Percentiles rank a stretch among this genome's conserved stretches.
These are phyloP conservation scores for Cheilosia vernalis DNA, from an alignment of 2,888 invertebrate species.

Conservation along the genomic window DNA sequence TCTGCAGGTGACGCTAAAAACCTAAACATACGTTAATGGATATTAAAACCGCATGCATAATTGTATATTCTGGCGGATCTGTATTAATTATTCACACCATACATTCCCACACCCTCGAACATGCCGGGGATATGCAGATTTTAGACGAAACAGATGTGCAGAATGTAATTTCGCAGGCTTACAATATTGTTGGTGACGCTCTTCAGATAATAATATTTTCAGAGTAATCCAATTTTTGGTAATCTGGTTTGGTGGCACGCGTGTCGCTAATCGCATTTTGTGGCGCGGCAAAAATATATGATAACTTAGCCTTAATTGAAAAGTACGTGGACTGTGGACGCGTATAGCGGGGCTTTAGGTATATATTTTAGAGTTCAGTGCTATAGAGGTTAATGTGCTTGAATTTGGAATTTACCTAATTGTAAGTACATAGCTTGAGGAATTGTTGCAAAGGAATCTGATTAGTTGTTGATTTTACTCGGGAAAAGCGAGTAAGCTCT, in stretches of 20 bases:
- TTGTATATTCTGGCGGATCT: conserved; percentile 73
- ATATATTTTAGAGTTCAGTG: too few relatives aligned
- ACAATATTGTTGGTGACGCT: conserved; percentile 57
- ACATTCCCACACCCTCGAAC: neutral
- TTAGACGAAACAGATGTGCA: conserved; percentile 67
- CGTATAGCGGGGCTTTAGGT: too few relatives aligned
- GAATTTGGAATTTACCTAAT: too few relatives aligned
- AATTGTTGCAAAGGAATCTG: too few relatives aligned
- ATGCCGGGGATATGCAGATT: conserved; percentile 25
- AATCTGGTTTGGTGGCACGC: conserved; percentile 45
- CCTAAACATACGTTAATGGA: conserved; percentile 75
- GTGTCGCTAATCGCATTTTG: conserved; percentile 4
- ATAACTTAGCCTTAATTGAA: conserved; percentile 3
- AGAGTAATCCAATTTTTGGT: conserved; percentile 64
- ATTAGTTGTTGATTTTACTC: too few relatives aligned
- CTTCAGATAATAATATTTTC: conserved; percentile 66
- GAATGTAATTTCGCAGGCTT: conserved; percentile 65
- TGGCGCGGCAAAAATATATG: neutral
- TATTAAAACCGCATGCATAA: conserved; percentile 75
- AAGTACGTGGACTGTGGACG: neutral
- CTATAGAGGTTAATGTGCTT: too few relatives aligned
- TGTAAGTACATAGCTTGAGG: too few relatives aligned
- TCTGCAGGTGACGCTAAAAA: conserved; percentile 73
- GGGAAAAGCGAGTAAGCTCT: too few relatives aligned
- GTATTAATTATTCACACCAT: conserved; percentile 74